Conservation (phyloP, 2,888 invertebrate species). For the Microdon myrmicae region DNA sequence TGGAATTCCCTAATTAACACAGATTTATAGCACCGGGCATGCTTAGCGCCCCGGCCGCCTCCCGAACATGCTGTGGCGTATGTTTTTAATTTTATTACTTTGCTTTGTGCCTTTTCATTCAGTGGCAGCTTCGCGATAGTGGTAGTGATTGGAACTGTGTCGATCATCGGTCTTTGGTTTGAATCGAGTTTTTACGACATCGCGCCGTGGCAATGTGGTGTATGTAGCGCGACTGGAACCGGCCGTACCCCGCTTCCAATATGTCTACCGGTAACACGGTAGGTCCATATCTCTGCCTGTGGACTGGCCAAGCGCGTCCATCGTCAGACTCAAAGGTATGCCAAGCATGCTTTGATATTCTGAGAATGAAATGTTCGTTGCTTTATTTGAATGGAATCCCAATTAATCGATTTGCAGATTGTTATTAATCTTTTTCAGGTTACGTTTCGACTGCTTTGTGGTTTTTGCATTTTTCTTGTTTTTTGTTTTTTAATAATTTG, state of each 20-base stretch:
- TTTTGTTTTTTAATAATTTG: too few relatives aligned
- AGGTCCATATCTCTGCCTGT: constrained; percentile 5
- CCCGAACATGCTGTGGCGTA: constrained; percentile 7
- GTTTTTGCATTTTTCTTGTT: too few relatives aligned
- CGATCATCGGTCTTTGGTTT: constrained; percentile 6
- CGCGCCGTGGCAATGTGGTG: constrained; percentile 1
- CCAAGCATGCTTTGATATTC: constrained; percentile 40
- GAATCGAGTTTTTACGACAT: constrained; percentile 24
- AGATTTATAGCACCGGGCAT: constrained; percentile 11
- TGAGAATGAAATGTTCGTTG: constrained; percentile 44
- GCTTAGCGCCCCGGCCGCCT: constrained; percentile 7
- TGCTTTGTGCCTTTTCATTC: constrained; percentile 15
- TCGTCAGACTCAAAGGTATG: constrained; percentile 30
- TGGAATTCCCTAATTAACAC: constrained; percentile 30
- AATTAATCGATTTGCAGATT: constrained; percentile 49
- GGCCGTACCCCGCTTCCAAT: not conserved
- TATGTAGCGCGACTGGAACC: not conserved
- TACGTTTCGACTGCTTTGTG: constrained; percentile 25
- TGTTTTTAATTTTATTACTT: constrained; percentile 22
- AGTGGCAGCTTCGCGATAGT: constrained; percentile 1
- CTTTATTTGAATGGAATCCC: constrained; percentile 49
- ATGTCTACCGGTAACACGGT: not conserved
- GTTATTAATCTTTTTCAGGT: constrained; percentile 46
- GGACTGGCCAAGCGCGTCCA: constrained; percentile 2
- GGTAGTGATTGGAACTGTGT: constrained; percentile 4